Conservation (phyloP, 2,113 vertebrate species). For the Ictidomys tridecemlineatus region DNA sequence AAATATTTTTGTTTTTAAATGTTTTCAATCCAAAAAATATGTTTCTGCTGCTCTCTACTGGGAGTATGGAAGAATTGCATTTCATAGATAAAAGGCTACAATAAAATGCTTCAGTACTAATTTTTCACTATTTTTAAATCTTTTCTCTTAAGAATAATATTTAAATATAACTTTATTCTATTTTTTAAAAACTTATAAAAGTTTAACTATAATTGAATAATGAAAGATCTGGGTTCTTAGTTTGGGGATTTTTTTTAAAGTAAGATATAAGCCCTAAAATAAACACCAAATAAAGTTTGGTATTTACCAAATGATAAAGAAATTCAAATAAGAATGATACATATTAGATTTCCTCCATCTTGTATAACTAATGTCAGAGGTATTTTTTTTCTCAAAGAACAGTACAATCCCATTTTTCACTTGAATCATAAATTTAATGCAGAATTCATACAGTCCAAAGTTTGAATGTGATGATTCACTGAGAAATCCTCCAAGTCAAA, state of each 20-base stretch:
- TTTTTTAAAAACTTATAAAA: constrained; percentile 27
- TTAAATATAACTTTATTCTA: constrained; percentile 39
- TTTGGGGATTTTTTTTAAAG: not conserved
- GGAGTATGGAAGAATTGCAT: constrained; percentile 47
- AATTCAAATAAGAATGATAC: constrained; percentile 45
- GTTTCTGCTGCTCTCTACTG: constrained; percentile 91
- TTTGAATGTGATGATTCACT: constrained; percentile 23
- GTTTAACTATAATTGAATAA: constrained; percentile 18
- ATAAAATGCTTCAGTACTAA: not conserved
- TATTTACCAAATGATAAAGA: constrained; percentile 35
- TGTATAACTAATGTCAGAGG: not conserved
- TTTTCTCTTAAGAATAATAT: constrained; percentile 4
- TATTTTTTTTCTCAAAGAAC: constrained; percentile 27
- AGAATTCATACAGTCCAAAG: not conserved
- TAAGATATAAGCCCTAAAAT: constrained; percentile 16
- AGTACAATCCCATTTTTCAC: constrained; percentile 36
- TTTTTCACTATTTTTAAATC: constrained; percentile 55
- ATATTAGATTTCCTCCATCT: constrained; percentile 22
- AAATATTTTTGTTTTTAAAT: constrained; percentile 51
- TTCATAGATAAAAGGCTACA: not conserved
- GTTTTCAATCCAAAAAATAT: constrained; percentile 55
- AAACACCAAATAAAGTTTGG: constrained; percentile 37
- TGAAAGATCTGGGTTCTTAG: not conserved
- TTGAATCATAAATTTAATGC: not conserved
- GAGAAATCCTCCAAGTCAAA: constrained; percentile 28